phyloP scores from a whole-genome alignment of 2,888 invertebrate species.

The Nephrotoma appendiculata region DNA sequence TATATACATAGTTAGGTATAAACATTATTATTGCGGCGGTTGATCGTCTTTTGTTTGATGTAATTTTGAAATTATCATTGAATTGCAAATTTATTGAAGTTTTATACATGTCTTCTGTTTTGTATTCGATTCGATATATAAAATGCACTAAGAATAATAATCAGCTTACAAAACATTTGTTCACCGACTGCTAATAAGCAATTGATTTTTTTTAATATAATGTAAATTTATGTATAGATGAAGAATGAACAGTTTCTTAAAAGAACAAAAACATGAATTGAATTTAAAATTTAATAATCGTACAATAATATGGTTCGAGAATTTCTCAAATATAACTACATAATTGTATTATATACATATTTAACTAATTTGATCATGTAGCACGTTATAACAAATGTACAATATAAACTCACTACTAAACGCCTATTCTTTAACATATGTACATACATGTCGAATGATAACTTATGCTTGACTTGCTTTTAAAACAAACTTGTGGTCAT shows the following conservation, averaged over 20 bases:
- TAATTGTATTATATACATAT: background rate
- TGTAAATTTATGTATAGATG: background rate
- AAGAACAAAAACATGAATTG: background rate
- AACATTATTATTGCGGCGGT: background rate
- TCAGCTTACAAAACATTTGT: background rate
- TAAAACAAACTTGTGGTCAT: background rate
- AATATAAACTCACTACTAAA: background rate
- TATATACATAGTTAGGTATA: background rate
- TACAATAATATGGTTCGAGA: background rate
- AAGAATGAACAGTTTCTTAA: background rate
- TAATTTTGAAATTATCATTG: background rate
- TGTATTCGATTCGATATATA: background rate
- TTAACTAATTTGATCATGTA: background rate
- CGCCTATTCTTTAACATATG: background rate
- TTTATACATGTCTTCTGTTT: background rate
- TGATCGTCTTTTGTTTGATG: background rate
- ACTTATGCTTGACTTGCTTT: too few species aligned
- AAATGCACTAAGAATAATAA: background rate
- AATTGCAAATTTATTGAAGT: background rate
- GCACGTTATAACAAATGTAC: background rate
- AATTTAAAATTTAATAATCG: background rate
- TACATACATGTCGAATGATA: background rate
- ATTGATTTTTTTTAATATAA: background rate
- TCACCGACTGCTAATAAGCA: background rate
- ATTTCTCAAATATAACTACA: background rate